A percentile compares a stretch with the other conserved stretches of the same genome.
phyloP scores from a whole-genome alignment of 2,797 vertebrate species.

The Champsocephalus esox region DNA sequence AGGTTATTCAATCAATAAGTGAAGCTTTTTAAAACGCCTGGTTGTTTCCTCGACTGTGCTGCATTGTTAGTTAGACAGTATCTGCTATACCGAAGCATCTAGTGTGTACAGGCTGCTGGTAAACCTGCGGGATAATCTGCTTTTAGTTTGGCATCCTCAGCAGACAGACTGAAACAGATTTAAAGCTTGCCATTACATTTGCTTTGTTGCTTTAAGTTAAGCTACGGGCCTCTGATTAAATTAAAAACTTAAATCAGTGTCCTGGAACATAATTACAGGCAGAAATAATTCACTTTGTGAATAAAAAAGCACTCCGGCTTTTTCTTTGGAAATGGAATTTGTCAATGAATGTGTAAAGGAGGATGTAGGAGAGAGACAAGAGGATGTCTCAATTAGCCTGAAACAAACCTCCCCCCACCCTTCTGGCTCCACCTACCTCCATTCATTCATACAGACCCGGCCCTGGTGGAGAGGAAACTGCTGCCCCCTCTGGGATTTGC shows the following conservation, averaged over 20 bases:
- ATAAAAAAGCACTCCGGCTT: constrained; percentile 38
- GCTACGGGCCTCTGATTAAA: constrained; percentile 31
- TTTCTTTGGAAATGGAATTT: constrained; percentile 23
- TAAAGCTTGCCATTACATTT: constrained; percentile 13
- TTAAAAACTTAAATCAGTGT: constrained; percentile 33
- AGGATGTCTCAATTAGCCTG: constrained; percentile 56
- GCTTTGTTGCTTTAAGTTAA: constrained; percentile 35
- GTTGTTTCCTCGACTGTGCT: constrained; percentile 84
- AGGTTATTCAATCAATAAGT: constrained; percentile 89
- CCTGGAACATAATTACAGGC: constrained; percentile 49
- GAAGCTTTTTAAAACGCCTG: constrained; percentile 85
- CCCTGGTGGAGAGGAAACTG: constrained; percentile 67
- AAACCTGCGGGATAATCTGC: constrained; percentile 35
- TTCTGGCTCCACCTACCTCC: constrained; percentile 29
- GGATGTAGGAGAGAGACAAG: constrained; percentile 12
- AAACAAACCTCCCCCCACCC: constrained; percentile 39
- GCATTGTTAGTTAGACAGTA: constrained; percentile 56
- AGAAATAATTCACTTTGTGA: constrained; percentile 56
- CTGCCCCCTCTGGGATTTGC: constrained; percentile 66
- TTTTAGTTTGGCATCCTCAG: constrained; percentile 20
- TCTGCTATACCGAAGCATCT: not conserved
- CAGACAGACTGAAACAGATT: constrained; percentile 31
- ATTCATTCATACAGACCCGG: constrained; percentile 47
- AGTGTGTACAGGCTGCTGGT: constrained; percentile 6
- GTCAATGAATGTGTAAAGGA: constrained; percentile 53